These are phyloP conservation scores for Platysternon megacephalum DNA, from an alignment of 2,113 vertebrate genomes.

Conservation along the genomic window DNA sequence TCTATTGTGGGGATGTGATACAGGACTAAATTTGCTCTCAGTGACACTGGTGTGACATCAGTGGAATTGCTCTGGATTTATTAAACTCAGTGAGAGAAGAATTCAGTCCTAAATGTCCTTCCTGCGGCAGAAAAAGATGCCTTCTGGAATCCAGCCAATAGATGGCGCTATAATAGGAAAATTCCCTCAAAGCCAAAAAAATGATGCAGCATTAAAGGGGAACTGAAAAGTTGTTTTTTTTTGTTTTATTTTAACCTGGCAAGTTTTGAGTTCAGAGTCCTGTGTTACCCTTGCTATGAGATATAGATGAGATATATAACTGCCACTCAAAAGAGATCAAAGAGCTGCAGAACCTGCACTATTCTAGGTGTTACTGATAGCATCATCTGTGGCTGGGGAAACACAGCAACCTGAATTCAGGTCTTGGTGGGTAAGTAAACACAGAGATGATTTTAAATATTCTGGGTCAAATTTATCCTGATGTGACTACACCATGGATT, in stretches of 20 bases:
- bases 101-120: neutral
- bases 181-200: neutral
- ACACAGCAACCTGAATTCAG: neutral
- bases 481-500: neutral
- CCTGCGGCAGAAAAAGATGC: neutral
- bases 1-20: neutral
- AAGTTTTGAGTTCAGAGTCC: neutral
- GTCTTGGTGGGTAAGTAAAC: neutral
- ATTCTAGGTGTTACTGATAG: neutral
- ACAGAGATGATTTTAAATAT: neutral
- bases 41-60: neutral
- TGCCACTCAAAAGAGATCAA: neutral
- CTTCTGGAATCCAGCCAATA: neutral
- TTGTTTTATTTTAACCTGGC: neutral
- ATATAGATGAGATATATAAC: neutral
- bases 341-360: neutral
- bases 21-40: neutral
- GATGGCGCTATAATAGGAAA: neutral
- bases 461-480: neutral
- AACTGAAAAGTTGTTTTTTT: neutral
- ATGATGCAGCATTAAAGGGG: neutral
- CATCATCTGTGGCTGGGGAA: neutral
- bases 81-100: neutral
- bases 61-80: neutral
- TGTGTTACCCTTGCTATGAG: accelerated